These are phyloP conservation scores for Pentamera pediparva DNA, from an alignment of 53 echinoderm and acorn worm species.

Conservation along the genomic window DNA sequence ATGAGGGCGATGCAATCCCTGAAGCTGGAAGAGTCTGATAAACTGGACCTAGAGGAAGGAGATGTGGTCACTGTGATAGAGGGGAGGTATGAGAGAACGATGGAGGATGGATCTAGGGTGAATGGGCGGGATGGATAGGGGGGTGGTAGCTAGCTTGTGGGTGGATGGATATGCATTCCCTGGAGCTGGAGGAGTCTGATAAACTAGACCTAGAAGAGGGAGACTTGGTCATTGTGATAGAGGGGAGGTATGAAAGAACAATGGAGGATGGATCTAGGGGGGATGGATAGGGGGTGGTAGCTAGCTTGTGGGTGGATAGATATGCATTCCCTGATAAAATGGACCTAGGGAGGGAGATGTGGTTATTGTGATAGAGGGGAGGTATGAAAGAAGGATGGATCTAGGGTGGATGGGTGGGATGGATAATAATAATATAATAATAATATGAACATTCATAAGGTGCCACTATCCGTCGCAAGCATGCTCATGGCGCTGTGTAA, in stretches of 20 bases:
- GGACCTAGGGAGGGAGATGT: slow-evolving; percentile 71
- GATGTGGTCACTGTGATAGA: slow-evolving; percentile 84
- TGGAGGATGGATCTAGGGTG: too few relatives aligned
- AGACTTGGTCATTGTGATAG: slow-evolving; percentile 80
- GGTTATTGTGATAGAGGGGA: slow-evolving; percentile 87
- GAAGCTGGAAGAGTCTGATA: slow-evolving; percentile 66
- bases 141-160: too few relatives aligned
- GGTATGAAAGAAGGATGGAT: slow-evolving; percentile 52
- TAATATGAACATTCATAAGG: too few relatives aligned
- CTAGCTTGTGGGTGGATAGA: slow-evolving; percentile 81
- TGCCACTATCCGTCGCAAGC: too few relatives aligned
- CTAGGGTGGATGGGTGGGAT: too few relatives aligned
- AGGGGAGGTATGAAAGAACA: slow-evolving; percentile 68
- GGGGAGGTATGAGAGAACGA: slow-evolving; percentile 64
- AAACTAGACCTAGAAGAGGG: slow-evolving; percentile 73
- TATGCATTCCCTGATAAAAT: slow-evolving; percentile 63
- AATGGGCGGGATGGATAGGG: too few relatives aligned
- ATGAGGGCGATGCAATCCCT: slow-evolving; percentile 62
- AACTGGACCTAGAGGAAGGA: slow-evolving; percentile 70
- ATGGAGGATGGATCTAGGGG: too few relatives aligned
- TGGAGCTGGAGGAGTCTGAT: slow-evolving; percentile 63
- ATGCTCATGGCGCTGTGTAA: too few relatives aligned
- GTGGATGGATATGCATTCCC: slow-evolving; percentile 56
- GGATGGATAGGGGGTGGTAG: too few relatives aligned
- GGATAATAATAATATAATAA: too few relatives aligned